Evolutionary conservation across 2,888 invertebrate genomes (phyloP).

Genomic region (Ypsolopha scabrella): DNA sequence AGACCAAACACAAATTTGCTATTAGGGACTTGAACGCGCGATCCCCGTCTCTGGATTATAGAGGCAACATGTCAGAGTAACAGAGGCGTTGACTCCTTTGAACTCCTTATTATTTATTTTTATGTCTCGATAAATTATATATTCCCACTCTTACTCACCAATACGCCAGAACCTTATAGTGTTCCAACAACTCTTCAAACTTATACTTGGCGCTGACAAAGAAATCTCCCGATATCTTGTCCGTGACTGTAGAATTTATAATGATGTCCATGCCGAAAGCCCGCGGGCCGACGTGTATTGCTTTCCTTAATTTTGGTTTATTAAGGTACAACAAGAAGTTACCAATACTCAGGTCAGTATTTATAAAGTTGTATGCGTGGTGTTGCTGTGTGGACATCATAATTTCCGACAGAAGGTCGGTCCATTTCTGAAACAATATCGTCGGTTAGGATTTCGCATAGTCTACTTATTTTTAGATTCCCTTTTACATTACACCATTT

Average conservation of each 20-base stretch:
- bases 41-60: too few species aligned
- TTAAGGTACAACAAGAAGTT: background rate
- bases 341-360: background rate
- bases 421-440: constrained; percentile 5
- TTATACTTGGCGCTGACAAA: background rate
- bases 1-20: too few species aligned
- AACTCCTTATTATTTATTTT: too few species aligned
- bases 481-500: too few species aligned
- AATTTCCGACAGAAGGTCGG: background rate
- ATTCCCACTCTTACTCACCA: constrained; percentile 1
- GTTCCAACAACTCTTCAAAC: constrained; percentile 3
- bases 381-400: background rate
- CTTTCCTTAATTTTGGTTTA: background rate
- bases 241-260: constrained; percentile 7
- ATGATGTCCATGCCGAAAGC: background rate
- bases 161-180: constrained; percentile 5
- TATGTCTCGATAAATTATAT: background rate
- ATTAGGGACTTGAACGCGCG: too few species aligned
- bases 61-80: too few species aligned
- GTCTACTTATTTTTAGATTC: too few species aligned
- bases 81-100: too few species aligned
- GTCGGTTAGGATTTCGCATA: too few species aligned
- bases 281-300: constrained; percentile 4
- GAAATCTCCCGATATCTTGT: constrained; percentile 1
- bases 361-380: constrained; percentile 5